Base-by-base conservation (phyloP, 2,888 invertebrate species). In the Pteria penguin region DNA sequence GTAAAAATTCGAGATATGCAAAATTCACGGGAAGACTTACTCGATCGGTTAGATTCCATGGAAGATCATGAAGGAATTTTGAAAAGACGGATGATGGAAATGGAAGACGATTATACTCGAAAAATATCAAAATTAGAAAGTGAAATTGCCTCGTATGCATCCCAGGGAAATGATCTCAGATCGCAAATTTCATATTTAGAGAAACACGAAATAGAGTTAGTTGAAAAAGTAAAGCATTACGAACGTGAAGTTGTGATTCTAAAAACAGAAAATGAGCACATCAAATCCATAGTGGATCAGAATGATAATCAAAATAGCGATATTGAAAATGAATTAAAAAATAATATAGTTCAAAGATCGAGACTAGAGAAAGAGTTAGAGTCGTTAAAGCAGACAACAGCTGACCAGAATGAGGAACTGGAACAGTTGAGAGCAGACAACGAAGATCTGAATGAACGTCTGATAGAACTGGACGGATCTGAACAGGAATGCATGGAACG, bases 41-140 rank as follows among this genome's bases (percentile, higher is more conserved):
- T 86, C 68, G 86, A 87, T 52, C 84, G 82, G 58, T 75, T 89
- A 60, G 86, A 86, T 63, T 86, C 86, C 8, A 82, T 88, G 85
- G 88, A 88, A 72, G 82, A 84, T 58, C 80, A 82, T 76, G 84
- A 83, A 72, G 82, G 79, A 63, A 68, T 81, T 72, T 65, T 85
- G 11, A 84, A 86, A 79, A 65, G 76, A 54, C 82, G 73, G 52
- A 75, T 86, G 69, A 63, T 71, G 66, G 82, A 85, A 45, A 83
- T 83, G 72, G 83, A 88, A 67, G 82, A 80, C 29, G 52, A 71
- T 32, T 76, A 83, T 79, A 82, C 79, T 29, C 77, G 73, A 58
- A 83, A 84, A 71, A 70, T 76, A 27, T 58, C 69, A 2, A 33
- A 66, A 24, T 55, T 80, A 29, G 73, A 78, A 66, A 61, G 57